These are phyloP conservation scores for Ametastegia equiseti DNA, from an alignment of 2,888 invertebrate species.

Conservation along the genomic window DNA sequence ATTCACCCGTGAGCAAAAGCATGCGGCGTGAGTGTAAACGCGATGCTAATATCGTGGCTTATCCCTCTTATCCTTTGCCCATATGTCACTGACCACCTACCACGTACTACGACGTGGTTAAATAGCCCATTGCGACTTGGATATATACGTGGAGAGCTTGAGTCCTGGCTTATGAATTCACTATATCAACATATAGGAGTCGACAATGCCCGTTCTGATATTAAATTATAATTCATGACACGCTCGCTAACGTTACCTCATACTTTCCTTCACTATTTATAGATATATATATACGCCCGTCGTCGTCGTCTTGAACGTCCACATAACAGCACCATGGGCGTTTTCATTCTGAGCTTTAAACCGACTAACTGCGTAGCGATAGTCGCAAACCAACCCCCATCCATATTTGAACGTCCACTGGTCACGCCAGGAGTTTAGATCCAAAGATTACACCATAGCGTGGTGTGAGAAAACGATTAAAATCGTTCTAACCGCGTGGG, in stretches of 20 bases:
- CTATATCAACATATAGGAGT: slow-evolving; percentile 40
- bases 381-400: slow-evolving; percentile 54
- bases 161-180: slow-evolving; percentile 8
- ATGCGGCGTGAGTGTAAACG: slow-evolving; percentile 58
- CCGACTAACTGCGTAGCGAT: slow-evolving; percentile 50
- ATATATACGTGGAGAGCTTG: neutral
- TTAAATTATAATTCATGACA: slow-evolving; percentile 66
- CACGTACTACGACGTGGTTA: slow-evolving; percentile 50
- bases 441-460: neutral
- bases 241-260: slow-evolving; percentile 62
- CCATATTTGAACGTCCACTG: slow-evolving; percentile 1
- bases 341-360: neutral
- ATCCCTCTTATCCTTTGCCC: slow-evolving; percentile 63
- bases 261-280: slow-evolving; percentile 67
- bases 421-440: neutral
- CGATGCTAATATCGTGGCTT: slow-evolving; percentile 68
- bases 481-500: slow-evolving; percentile 38
- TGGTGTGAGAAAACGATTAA: slow-evolving; percentile 2
- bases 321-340: slow-evolving; percentile 31
- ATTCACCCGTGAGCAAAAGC: slow-evolving; percentile 44
- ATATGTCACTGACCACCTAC: slow-evolving; percentile 73
- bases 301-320: too few species aligned
- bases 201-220: slow-evolving; percentile 53
- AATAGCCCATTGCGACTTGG: slow-evolving; percentile 31
- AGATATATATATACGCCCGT: slow-evolving; percentile 49